Evolutionary conservation across 2,888 invertebrate genomes (phyloP), one percentile per base, ranked within the genome.

Genomic region (Arctia plantaginis): DNA sequence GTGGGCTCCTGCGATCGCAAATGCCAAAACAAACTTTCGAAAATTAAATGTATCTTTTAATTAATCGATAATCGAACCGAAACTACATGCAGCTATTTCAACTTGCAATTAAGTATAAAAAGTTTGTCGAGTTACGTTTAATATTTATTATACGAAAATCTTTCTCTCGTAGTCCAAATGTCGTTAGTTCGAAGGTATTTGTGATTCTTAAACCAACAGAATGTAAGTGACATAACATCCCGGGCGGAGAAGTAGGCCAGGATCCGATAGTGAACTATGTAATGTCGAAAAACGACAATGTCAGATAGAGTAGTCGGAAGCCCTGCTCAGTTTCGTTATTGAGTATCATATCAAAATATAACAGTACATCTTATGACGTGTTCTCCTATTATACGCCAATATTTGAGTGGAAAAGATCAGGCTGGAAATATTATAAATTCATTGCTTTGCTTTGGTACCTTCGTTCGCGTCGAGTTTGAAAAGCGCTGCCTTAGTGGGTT

Each of bases 191-290:
- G 87, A 87, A 88, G 80, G 59, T 73, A 72, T 90, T 93, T 90
- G 91, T 86, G 90, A 90, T 83, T 88, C 89, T 90, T 91, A 92
- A 93, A 93, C 89, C 85, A 84, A 83, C 87, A 82, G 80, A 79
- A 80, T 75, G 77, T 78, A 83, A 89, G 86, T 86, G 81, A n/a
- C 83, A 80, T 85, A 86, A 82, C 82, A 83, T 89, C 87, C 87
- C 84, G 77, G 74, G 78, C 71, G 74, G 75, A 80, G 77, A 83
- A 85, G 83, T 82, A 79, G 81, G 81, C 72, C 80, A 79, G 74
- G 72, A 79, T 71, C 59, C 72, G 74, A 79, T 78, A 73, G 71
- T 75, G 69, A 62, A 30, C 68, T 41, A 69, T 69, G 68, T 74
- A 51, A 66, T 23, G 35, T 66, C 23, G 23, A 66, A 39, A 39